phyloP scores from a whole-genome alignment of 2,888 invertebrate species.

The Tenodera sinensis region DNA sequence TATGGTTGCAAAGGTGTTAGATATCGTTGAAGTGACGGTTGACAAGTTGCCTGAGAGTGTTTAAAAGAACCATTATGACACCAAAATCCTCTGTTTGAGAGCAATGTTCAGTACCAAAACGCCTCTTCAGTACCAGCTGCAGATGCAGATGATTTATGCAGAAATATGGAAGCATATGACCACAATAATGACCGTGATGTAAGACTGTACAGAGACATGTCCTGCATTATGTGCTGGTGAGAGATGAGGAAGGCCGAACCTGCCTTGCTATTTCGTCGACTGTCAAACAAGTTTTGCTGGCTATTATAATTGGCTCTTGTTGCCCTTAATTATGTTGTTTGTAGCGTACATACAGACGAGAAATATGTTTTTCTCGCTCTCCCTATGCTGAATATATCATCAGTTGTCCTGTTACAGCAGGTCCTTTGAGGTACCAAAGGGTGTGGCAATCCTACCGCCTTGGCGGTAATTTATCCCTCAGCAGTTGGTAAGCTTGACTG shows the following conservation, averaged over 20 bases:
- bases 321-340: constrained; percentile 23
- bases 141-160: too few relatives aligned
- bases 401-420: not conserved
- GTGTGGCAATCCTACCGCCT: not conserved
- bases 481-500: not conserved
- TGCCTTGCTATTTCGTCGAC: not conserved
- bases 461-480: not conserved
- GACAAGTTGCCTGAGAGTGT: too few relatives aligned
- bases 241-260: not conserved
- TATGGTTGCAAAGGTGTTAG: too few relatives aligned
- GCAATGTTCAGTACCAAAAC: too few relatives aligned
- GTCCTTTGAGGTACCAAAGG: not conserved
- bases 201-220: not conserved
- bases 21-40: too few relatives aligned
- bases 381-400: not conserved
- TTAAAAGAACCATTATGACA: too few relatives aligned
- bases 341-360: not conserved
- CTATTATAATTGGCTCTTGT: constrained; percentile 22
- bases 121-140: too few relatives aligned
- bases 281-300: constrained; percentile 19
- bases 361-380: not conserved
- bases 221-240: not conserved
- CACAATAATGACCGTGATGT: too few relatives aligned
- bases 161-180: not conserved
- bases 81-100: too few relatives aligned